Base-by-base conservation (phyloP, 2,113 vertebrate genomes). In the Benitochromis conjunctus region DNA sequence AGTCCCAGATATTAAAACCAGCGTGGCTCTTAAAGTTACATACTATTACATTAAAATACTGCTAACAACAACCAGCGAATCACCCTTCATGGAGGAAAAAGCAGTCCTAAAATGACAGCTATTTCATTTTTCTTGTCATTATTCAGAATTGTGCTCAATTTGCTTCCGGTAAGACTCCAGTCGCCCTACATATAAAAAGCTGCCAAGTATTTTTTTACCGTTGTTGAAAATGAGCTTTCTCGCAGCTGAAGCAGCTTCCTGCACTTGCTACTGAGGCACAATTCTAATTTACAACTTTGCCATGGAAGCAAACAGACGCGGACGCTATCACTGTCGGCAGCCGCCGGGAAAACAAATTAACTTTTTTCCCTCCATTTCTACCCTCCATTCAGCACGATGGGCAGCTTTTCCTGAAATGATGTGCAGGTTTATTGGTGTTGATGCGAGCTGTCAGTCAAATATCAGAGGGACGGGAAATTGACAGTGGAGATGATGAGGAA, bases 281-380 rank as follows among this genome's bases (percentile, higher is more conserved):
- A 80, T 92, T 94, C 88, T 90, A 91, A 94, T 95, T 95, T 94
- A 86, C 85, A 92, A 90, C 92, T 94, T 93, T 80, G 78, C 91
- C 82, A 38, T 76, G 80, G 89, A 89, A 79, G 91, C 90, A 86
- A 90, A 93, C 91, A 85, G 87, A 87, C 89, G 46, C n/a, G 4
- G 54, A 80, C 76, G 76, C 94, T 95, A 95, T 95, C 94, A 79
- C 88, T 81, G 79, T 79, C 81, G 56, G 82, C 94, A 94, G 95
- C 90, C 86, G 82, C 79, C 78, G 74, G 80, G 83, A 93, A 94
- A 95, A 95, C 95, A 94, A 95, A 95, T 95, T 93, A 94, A 92
- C 89, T 93, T 92, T 91, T 89, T 88, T 66, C 26, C 54, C 69
- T 85, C 85, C 66, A 12, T 84, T 88, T 85, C 81, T 38, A 4